Conservation (phyloP, 2,888 invertebrate genomes). For the Eupelmus urozonus region DNA sequence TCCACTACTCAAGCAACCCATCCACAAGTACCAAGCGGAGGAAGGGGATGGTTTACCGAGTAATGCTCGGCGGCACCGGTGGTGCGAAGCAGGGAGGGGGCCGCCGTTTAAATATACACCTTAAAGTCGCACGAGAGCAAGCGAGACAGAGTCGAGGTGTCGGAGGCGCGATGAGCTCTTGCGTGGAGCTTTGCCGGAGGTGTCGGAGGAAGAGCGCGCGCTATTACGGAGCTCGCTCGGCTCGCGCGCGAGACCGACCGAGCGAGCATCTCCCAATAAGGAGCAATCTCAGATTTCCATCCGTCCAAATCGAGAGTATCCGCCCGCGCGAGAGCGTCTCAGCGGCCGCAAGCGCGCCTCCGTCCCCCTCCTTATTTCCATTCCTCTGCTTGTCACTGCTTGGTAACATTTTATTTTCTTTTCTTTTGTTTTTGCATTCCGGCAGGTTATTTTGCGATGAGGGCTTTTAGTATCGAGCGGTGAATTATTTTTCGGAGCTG, state of each 20-base stretch:
- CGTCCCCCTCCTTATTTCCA: neutral
- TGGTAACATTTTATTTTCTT: too few species aligned
- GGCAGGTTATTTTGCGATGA: too few species aligned
- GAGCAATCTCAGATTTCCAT: conserved; percentile 85
- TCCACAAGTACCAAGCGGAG: neutral
- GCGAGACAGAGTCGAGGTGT: conserved; percentile 11
- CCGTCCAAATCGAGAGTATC: conserved; percentile 83
- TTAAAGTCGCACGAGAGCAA: too few species aligned
- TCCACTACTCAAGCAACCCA: neutral
- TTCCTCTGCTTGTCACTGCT: too few species aligned
- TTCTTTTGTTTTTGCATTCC: too few species aligned
- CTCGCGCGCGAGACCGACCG: conserved; percentile 61
- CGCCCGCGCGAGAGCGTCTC: conserved; percentile 76
- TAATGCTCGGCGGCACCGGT: too few species aligned
- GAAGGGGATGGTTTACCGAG: neutral
- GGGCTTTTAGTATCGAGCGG: too few species aligned
- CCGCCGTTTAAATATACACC: conserved; percentile 36
- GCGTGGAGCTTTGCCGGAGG: neutral
- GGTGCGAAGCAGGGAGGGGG: neutral
- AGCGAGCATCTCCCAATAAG: conserved; percentile 81
- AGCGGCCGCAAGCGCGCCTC: neutral
- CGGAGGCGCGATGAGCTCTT: neutral
- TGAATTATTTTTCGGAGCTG: too few species aligned
- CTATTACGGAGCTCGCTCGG: conserved; percentile 7
- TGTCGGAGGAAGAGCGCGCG: neutral